Base-by-base conservation (phyloP, 1,140 invertebrate genomes). In the Pogonognathellus flavescens region DNA sequence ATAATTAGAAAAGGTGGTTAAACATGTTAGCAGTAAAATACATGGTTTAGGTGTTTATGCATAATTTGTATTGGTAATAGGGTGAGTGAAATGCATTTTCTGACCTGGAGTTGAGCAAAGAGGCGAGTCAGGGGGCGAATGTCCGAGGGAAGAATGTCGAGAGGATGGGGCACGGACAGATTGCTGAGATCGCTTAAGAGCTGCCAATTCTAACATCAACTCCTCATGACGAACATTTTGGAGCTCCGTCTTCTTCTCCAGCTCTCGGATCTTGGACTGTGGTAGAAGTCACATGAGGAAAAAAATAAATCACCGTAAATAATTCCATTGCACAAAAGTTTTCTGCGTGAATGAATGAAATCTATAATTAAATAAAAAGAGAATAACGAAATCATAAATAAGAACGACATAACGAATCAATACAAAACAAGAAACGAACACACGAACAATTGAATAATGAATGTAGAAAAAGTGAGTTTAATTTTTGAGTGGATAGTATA, bases 141-240 rank as follows among this genome's bases (percentile, higher is more conserved):
- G 86, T 83, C 87, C 86, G 60, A 89, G 70, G 70, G 88, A 86
- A 49, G 88, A 88, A 59, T 86, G 88, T 83, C 88, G 86, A 60
- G 88, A 87, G 57, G 88, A 88, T 72, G 87, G 87, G 87, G 86
- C 87, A 86, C 88, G 87, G 66, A 85, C 84, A 84, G 86, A 88
- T 85, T 88, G 87, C 62, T 88, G 85, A n/a, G 83, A 84, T 87
- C 88, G 41, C 84, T 86, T 87, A n/a, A 88, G 86, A 83, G 91
- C 91, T 41, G 95, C 94, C 91, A 98, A 92, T 91, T 98, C 96
- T 72, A 87, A 82, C 84, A 88, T 86, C 84, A 87, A 85, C 90
- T 97, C 96, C 90, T 97, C 95, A 90, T 97, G 96, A 88, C 94
- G 94, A 25, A 97, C 95, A 88, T 95, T 96, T 91, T 98, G 96